These are phyloP conservation scores for Ctenochaetus hawaiiensis DNA, from an alignment of 2,797 vertebrate species.

Conservation along the genomic window DNA sequence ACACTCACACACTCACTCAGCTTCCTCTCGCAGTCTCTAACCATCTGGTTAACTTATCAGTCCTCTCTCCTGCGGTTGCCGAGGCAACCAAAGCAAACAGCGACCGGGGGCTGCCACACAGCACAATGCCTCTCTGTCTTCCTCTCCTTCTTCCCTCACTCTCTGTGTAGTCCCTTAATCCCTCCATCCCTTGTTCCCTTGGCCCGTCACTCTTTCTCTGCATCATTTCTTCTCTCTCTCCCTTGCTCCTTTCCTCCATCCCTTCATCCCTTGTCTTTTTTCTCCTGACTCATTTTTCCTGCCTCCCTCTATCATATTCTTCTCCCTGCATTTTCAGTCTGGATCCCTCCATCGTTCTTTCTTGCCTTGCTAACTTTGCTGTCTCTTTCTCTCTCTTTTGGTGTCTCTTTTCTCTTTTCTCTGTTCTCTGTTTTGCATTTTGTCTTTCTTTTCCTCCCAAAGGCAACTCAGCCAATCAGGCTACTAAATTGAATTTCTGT, in stretches of 20 bases:
- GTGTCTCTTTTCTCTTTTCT: neutral
- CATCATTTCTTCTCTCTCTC: constrained; percentile 64
- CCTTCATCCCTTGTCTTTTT: constrained; percentile 21
- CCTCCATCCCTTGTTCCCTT: constrained; percentile 64
- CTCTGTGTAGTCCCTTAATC: constrained; percentile 55
- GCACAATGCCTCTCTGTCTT: constrained; percentile 81
- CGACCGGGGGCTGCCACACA: constrained; percentile 64
- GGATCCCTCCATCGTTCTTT: constrained; percentile 5
- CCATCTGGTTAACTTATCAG: constrained; percentile 85
- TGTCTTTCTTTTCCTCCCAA: constrained; percentile 37
- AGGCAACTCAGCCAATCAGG: constrained; percentile 65
- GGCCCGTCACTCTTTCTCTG: constrained; percentile 60
- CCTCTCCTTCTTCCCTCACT: constrained; percentile 57
- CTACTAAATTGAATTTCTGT: constrained; percentile 64
- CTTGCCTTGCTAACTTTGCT: constrained; percentile 23
- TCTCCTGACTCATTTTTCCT: constrained; percentile 8
- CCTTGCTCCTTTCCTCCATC: constrained; percentile 19
- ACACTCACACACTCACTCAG: constrained; percentile 34
- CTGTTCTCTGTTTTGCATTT: neutral
- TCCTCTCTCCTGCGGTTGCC: constrained; percentile 58
- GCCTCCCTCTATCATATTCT: constrained; percentile 6
- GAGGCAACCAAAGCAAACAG: constrained; percentile 76
- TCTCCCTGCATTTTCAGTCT: constrained; percentile 2
- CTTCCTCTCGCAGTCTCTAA: constrained; percentile 60
- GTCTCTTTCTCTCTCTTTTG: neutral